Evolutionary conservation across 1,140 invertebrate species (phyloP).

Genomic region (Drosophila sproati): DNA sequence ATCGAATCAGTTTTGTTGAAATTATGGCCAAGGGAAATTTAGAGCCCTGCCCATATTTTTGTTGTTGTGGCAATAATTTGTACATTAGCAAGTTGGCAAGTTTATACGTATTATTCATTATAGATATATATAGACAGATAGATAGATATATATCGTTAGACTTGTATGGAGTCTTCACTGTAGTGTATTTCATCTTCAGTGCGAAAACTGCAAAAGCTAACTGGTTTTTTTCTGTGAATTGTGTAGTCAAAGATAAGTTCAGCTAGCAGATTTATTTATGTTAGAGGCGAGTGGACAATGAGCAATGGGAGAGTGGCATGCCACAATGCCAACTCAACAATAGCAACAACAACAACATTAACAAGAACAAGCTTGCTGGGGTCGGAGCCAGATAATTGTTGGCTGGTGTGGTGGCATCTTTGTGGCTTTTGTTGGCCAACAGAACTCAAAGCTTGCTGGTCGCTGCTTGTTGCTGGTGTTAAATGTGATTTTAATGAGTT

Average conservation of each 20-base stretch:
- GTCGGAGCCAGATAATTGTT: constrained; percentile 58
- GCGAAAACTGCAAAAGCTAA: too few relatives aligned
- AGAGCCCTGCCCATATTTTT: too few relatives aligned
- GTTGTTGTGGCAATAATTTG: too few relatives aligned
- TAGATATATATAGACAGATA: too few relatives aligned
- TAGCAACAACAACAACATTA: constrained; percentile 11
- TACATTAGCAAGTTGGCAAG: too few relatives aligned
- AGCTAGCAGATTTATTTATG: constrained; percentile 66
- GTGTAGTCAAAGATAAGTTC: constrained; percentile 38
- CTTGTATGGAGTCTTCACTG: too few relatives aligned
- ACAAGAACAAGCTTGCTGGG: constrained; percentile 9
- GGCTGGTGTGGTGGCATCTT: constrained; percentile 49
- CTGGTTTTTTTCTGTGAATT: constrained; percentile 3
- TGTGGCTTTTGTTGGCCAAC: constrained; percentile 37
- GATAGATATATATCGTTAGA: too few relatives aligned
- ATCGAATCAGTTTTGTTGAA: too few relatives aligned
- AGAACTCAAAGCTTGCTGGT: neutral
- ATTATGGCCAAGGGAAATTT: too few relatives aligned
- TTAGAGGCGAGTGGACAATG: constrained; percentile 56
- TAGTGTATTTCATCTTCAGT: neutral
- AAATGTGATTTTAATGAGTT: constrained; percentile 62
- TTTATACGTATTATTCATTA: too few relatives aligned
- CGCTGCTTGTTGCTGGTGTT: neutral
- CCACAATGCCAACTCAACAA: constrained; percentile 30
- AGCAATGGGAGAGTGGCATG: constrained; percentile 33